Base-by-base conservation (phyloP, 1,140 invertebrate genomes). In the Drosophila guanche region DNA sequence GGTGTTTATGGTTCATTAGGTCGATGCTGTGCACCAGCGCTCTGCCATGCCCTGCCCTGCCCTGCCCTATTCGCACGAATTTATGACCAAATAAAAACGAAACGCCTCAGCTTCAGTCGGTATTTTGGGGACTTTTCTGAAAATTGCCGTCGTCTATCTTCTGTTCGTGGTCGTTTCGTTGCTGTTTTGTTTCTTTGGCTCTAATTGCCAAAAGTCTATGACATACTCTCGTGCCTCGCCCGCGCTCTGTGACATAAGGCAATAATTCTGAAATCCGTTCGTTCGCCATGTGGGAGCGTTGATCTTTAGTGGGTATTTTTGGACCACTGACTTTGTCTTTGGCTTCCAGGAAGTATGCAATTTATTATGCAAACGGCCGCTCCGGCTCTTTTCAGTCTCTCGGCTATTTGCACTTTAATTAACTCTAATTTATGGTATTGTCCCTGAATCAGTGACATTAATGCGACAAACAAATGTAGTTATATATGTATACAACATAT, bases 291-390 rank as follows among this genome's bases (percentile, higher is more conserved):
- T 75, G 83, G 81, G 81, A 71, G 77, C 78, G 83, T 86, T 86
- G 83, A 83, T 88, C 83, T 88, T 47, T 37, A 1, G 45, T 2
- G 50, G 52, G 20, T 65, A 56, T 60, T 75, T 60, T 68, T 43
- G 51, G 55, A 46, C 61, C 62, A 60, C 43, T 74, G 79, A 77
- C 68, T 83, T 74, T 59, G 62, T 62, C 42, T 29, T 33, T 12
- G 66, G 66, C 33, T 86, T 86, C 83, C 80, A 88, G 83, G 83
- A 86, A 86, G 83, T 58, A 78, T 88, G 81, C 70, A 78, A 75
- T 78, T 78, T 85, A 70, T 80, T 81, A 77, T 81, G 81, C 81
- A 73, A 86, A 73, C 50, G 6, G 45, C 23, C 57, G 76, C 22
- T 46, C 61, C 61, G 43, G 45, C 56, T 54, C 60, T 69, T 45